A percentile compares a stretch with the other conserved stretches of the same genome.
Conservation (phyloP, 2,113 vertebrate species). For the Carassius carassius region DNA sequence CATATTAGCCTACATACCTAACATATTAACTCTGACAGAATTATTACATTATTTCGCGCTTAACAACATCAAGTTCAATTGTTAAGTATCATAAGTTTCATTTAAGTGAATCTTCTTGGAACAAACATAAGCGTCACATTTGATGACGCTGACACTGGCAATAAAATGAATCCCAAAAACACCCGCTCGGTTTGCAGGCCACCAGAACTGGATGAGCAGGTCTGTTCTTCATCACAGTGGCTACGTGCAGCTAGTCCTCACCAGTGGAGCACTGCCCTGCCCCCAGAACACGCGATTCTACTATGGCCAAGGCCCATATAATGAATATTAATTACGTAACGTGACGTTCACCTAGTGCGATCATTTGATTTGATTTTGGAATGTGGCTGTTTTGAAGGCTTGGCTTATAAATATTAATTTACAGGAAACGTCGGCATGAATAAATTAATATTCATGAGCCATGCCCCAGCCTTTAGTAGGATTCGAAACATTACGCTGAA, state of each 20-base stretch:
- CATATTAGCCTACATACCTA: not conserved
- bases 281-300: not conserved
- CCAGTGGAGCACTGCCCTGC: not conserved
- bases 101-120: no score
- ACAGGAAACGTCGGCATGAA: not conserved
- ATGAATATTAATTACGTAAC: conserved; percentile 2
- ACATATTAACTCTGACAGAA: no score
- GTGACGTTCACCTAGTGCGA: not conserved
- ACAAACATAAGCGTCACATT: not conserved
- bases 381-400: not conserved
- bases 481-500: not conserved
- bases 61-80: no score
- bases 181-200: not conserved
- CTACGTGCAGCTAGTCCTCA: conserved; percentile 30
- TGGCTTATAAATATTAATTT: not conserved
- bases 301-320: not conserved
- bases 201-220: not conserved
- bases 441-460: conserved; percentile 6
- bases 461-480: not conserved
- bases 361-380: not conserved
- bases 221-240: not conserved
- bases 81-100: not conserved
- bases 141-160: not conserved
- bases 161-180: not conserved
- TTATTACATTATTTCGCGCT: no score